Base-by-base conservation (phyloP, 2,113 vertebrate genomes). In the Coptodon bakossiorum region DNA sequence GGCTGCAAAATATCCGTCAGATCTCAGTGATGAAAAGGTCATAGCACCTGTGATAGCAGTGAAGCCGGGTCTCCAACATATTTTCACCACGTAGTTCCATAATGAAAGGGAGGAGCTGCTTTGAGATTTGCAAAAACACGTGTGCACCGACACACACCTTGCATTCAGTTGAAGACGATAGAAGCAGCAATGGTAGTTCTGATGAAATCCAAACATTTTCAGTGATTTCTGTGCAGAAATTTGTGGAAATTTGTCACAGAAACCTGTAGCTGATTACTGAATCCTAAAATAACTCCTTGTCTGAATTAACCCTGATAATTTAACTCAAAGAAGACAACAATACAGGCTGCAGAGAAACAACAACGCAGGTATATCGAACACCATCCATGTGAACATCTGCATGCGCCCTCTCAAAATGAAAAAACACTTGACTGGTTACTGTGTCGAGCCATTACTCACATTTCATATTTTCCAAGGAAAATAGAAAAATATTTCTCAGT, bases 61-160 rank as follows among this genome's bases (percentile, higher is more conserved):
- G 12, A 1, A 76, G 79, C 68, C 7, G 12, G 50, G 53, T 56
- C 10, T 63, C 52, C 34, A 43, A 54, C 56, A 52, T 82, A 63
- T 79, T 90, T 82, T 71, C 45, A 38, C 7, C 52, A 81, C 5
- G 50, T 24, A 45, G 29, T 61, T 80, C 2, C 48, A 19, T 78
- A 22, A 87, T 29, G 45, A 19, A 14, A 66, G 52, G 45, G 61
- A 81, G 81, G 68, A 84, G 80, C 16, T 73, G 27, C 14, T 19
- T 56, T 61, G 48, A 85, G 5, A 14, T 19, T 45, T 17, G 3
- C 13, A 31, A 2, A 14, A 54, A 54, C 7, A 6, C 5, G 19
- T 54, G 40, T 52, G n/a, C 48, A 43, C 12, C 5, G 7, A 16
- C 27, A 24, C 5, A n/a, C 7, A 16, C 14, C 61, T 89, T 78